Conservation (phyloP, 2,113 vertebrate genomes). For the Tamias sibiricus region DNA sequence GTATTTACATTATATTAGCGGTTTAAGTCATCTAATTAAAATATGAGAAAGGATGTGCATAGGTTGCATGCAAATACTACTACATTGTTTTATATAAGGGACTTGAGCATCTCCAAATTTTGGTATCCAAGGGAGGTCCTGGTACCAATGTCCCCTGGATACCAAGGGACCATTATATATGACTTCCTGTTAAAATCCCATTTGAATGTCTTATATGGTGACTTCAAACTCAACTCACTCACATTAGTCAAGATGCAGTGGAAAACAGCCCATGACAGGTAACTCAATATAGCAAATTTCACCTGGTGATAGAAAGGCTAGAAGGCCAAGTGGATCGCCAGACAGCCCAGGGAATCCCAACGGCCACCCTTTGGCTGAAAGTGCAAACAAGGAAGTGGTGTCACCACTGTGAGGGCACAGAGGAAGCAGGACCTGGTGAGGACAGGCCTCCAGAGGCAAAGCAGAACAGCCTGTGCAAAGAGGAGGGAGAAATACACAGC, state of each 20-base stretch:
- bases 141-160: not conserved
- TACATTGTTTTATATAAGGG: too few species aligned
- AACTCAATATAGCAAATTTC: not conserved
- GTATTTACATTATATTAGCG: not conserved
- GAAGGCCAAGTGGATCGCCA: not conserved
- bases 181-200: not conserved
- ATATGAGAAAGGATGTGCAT: too few species aligned
- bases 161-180: not conserved
- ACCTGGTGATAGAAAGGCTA: not conserved
- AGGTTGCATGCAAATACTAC: too few species aligned
- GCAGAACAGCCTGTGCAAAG: fast-evolving
- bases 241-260: not conserved
- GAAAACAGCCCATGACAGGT: not conserved
- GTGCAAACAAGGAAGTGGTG: not conserved
- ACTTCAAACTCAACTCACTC: not conserved
- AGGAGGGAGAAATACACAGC: fast-evolving
- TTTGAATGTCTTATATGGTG: not conserved
- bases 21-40: too few species aligned
- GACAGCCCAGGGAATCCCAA: not conserved
- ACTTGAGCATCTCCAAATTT: not conserved
- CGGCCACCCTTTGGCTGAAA: not conserved
- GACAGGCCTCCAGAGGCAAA: not conserved
- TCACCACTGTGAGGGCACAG: not conserved
- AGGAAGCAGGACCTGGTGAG: too few species aligned
- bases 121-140: not conserved